Percentiles rank a stretch among this genome's conserved stretches.
phyloP scores from a whole-genome alignment of 2,113 vertebrate species.

The Protobothrops flavoviridis region DNA sequence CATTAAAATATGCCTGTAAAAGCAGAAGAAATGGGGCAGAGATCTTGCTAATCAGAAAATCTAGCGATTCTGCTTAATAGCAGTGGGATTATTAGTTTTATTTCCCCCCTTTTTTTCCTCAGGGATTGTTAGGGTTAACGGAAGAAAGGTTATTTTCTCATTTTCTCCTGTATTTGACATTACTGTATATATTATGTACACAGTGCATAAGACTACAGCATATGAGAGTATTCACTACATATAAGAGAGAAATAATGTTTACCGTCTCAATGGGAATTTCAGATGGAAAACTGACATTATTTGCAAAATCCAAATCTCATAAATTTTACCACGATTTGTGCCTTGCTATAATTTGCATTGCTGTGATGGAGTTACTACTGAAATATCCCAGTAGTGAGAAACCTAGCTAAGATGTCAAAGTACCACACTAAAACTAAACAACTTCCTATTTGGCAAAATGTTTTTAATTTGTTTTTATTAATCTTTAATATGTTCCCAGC shows the following conservation, averaged over 20 bases:
- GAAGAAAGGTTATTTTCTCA: constrained; percentile 55
- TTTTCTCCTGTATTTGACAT: constrained; percentile 6
- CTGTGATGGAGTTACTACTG: fast-evolving
- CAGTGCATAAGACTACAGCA: neutral
- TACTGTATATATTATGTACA: neutral
- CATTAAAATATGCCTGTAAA: neutral
- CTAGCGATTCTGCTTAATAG: constrained; percentile 17
- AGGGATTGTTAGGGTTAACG: constrained; percentile 57
- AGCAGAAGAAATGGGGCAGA: neutral
- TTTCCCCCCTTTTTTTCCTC: neutral
- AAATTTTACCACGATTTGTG: neutral
- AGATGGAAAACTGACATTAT: neutral
- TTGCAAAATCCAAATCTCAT: neutral
- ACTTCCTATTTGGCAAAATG: constrained; percentile 46
- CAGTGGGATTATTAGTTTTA: constrained; percentile 35
- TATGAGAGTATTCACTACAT: neutral
- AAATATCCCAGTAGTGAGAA: constrained; percentile 6
- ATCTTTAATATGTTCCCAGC: constrained; percentile 54
- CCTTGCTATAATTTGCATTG: neutral
- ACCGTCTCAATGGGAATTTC: constrained; percentile 6
- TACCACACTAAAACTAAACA: neutral
- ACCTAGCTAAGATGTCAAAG: neutral
- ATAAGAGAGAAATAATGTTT: constrained; percentile 13
- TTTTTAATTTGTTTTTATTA: constrained; percentile 50
- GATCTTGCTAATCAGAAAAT: constrained; percentile 10